These are phyloP conservation scores for Chrysolina haemoptera DNA, from an alignment of 2,888 invertebrate genomes.

Conservation along the genomic window DNA sequence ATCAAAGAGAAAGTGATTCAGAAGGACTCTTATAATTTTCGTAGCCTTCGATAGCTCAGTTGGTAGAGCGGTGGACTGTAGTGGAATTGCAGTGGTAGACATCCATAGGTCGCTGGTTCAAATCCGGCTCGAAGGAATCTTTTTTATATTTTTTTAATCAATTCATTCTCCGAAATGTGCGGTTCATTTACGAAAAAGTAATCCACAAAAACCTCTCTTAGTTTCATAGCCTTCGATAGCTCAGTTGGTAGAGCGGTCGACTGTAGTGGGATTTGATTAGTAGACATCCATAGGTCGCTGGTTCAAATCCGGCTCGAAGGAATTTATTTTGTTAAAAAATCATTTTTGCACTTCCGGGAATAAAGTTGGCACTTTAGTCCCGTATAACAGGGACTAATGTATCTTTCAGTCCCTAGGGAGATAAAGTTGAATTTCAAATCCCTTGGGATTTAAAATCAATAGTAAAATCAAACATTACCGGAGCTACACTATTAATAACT, in stretches of 20 bases:
- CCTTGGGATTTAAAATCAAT: no score
- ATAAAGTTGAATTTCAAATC: no score
- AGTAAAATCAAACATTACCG: no score
- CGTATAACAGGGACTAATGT: no score
- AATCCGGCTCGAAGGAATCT: constrained; percentile 63
- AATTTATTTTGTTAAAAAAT: constrained; percentile 23
- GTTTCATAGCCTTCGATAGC: constrained; percentile 61
- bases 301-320: constrained; percentile 66
- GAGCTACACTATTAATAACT: no score
- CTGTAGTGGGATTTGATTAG: constrained; percentile 53
- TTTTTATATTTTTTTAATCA: neutral
- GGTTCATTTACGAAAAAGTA: neutral
- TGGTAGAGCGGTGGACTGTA: constrained; percentile 66
- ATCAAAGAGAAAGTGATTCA: neutral
- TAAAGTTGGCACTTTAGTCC: no score
- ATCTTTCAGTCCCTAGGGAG: no score
- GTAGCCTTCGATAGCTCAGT: constrained; percentile 65
- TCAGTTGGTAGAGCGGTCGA: constrained; percentile 66
- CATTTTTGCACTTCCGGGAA: no score
- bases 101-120: constrained; percentile 74
- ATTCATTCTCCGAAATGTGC: no score
- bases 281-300: constrained; percentile 74
- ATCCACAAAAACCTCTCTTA: neutral
- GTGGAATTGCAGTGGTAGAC: constrained; percentile 43
- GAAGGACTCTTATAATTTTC: neutral